Evolutionary conservation across 2,888 invertebrate genomes (phyloP), one percentile per base, ranked within the genome.

Genomic region (Nymphalis polychloros): DNA sequence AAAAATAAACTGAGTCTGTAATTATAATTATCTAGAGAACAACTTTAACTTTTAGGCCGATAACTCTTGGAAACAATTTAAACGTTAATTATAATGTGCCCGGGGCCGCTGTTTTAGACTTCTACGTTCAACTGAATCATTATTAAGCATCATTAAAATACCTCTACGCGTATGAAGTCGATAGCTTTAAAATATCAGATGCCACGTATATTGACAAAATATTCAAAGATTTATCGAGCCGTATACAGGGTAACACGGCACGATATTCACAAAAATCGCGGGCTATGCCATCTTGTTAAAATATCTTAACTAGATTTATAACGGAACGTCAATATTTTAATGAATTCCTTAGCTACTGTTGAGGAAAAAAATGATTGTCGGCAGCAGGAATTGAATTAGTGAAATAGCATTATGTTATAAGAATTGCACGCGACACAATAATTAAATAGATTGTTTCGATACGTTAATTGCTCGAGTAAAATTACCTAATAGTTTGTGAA

Each of bases 261-360:
- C 50, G 48, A 55, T 65, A 59, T 48, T 62, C 55, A 47, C 63
- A 62, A 76, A 80, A 79, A 78, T 76, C 77, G 78, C 77, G 49
- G 60, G 72, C 71, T 73, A 77, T 75, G 73, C 65, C 75, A 73
- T 75, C 84, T 88, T 84, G 84, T 88, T 88, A 87, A 88, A 84
- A 89, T 89, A 84, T 76, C 79, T 85, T 70, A 52, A 53, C 70
- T 76, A 80, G 79, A 88, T 89, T 86, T 87, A 88, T 84, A 79
- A 81, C 72, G 71, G 72, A 67, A 70, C 72, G 74, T 78, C 79
- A 81, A 77, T 79, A 78, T 87, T 87, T 86, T 88, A 89, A 87
- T 85, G 82, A 85, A 78, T 77, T 75, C 77, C 73, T 68, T 59
- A 66, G 73, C 74, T 74, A 72, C 74, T 76, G 74, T 74, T 64